Evolutionary conservation across 2,888 invertebrate species (phyloP).

Genomic region (Sylvicola fuscatus): DNA sequence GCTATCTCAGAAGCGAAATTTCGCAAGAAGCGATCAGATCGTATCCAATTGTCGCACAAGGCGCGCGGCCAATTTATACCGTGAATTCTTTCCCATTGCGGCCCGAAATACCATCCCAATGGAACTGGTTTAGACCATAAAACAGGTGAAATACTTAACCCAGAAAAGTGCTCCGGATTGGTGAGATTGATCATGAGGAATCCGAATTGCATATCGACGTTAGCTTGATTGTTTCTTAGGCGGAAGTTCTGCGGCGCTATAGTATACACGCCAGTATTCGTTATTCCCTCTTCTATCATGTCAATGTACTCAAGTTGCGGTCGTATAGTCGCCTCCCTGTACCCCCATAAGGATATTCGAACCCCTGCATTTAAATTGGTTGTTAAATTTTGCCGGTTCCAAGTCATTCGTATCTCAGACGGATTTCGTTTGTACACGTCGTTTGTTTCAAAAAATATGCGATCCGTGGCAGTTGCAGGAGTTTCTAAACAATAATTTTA

Average conservation of each 20-base stretch:
- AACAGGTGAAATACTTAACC: slow-evolving; percentile 44
- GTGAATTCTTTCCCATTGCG: slow-evolving; percentile 67
- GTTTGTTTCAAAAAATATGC: slow-evolving; percentile 59
- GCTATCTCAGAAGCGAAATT: slow-evolving; percentile 70
- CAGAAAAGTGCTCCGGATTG: slow-evolving; percentile 43
- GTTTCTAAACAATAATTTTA: slow-evolving; percentile 39
- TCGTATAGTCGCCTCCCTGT: slow-evolving; percentile 59
- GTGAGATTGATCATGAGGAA: slow-evolving; percentile 76
- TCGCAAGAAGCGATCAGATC: slow-evolving; percentile 52
- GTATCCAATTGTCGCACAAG: slow-evolving; percentile 81
- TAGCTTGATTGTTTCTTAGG: slow-evolving; percentile 43
- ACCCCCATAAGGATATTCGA: slow-evolving; percentile 74
- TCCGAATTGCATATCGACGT: slow-evolving; percentile 61
- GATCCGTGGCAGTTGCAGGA: slow-evolving; percentile 67
- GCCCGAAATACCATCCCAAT: slow-evolving; percentile 77
- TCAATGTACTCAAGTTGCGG: slow-evolving; percentile 71
- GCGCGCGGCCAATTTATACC: slow-evolving; percentile 65
- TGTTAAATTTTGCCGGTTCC: slow-evolving; percentile 74
- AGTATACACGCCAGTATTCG: slow-evolving; percentile 49
- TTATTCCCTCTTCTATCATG: slow-evolving; percentile 39
- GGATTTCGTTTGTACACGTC: slow-evolving; percentile 54
- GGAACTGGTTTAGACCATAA: slow-evolving; percentile 88
- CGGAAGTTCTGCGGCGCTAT: slow-evolving; percentile 55
- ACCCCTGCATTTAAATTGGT: slow-evolving; percentile 54
- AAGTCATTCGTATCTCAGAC: slow-evolving; percentile 52